Conservation (phyloP, 2,888 invertebrate species). For the Steinernema scapterisci region DNA sequence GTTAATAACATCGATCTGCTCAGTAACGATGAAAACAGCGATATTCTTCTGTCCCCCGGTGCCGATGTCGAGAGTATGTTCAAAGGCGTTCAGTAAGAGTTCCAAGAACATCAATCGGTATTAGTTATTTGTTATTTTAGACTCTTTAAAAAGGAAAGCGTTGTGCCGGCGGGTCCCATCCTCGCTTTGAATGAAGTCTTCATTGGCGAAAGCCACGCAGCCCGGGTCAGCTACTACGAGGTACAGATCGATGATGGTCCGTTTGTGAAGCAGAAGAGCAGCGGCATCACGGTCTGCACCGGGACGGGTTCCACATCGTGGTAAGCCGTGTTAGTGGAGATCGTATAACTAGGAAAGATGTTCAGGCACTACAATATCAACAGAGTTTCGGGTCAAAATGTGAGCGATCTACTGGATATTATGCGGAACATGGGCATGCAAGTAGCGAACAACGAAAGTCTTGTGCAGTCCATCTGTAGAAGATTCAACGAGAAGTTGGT, state of each 20-base stretch:
- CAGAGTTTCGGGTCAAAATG: conserved; percentile 78
- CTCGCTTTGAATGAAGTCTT: conserved; percentile 97
- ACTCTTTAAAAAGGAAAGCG: not conserved
- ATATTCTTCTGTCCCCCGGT: conserved; percentile 36
- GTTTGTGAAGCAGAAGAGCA: conserved; percentile 87
- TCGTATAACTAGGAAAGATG: not conserved
- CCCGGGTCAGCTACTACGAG: conserved; percentile 74
- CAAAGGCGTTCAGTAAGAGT: conserved; percentile 33
- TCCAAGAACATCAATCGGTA: not conserved
- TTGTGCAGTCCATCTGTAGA: conserved; percentile 47
- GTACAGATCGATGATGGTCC: conserved; percentile 74
- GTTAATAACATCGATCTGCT: conserved; percentile 66
- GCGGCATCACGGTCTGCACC: conserved; percentile 91
- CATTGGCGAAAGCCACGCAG: conserved; percentile 92
- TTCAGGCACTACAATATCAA: conserved; percentile 79
- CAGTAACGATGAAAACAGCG: conserved; percentile 4
- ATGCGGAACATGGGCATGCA: conserved; percentile 47
- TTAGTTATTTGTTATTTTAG: not conserved
- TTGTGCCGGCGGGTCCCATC: conserved; percentile 73
- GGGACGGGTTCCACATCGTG: conserved; percentile 98
- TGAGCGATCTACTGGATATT: conserved; percentile 75
- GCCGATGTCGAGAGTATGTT: conserved; percentile 33
- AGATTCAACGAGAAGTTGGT: conserved; percentile 49
- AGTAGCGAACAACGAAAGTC: conserved; percentile 41
- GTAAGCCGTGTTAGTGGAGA: conserved; percentile 72